Base-by-base conservation (phyloP, 2,888 invertebrate genomes). In the Caenorhabditis drosophilae region DNA sequence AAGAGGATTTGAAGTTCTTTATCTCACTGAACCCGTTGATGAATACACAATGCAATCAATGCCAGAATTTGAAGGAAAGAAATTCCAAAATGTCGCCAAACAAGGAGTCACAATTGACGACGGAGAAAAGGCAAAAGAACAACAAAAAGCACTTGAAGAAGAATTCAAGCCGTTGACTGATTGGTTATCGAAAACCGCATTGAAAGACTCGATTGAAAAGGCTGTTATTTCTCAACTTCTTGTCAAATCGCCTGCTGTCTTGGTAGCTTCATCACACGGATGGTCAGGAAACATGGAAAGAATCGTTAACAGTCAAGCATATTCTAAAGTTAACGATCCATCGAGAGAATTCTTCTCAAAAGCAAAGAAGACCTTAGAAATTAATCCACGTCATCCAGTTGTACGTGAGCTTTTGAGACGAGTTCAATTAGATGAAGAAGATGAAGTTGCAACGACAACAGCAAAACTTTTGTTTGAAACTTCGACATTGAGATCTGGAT, bases 211-310 rank as follows among this genome's bases (percentile, higher is more conserved):
- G 40, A 82, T 92, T 74, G 87, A 89, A 60, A 93, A 92, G 85
- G 92, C 91, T 1, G 87, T 88, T 51, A 87, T 96, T 23, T 95
- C 95, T 2, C 92, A 94, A 77, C 89, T 95, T 57, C 87, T 97
- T 58, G 89, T 90, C 62, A 90, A 90, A 81, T 95, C 96, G 7
- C 97, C 97, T 0, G 95, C 94, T 85, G 97, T 95, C 50, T 88
- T 98, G 50, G 93, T 96, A 46, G 97, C 97, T 72, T 91, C 92
- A 62, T 90, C 92, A 87, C 97, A 93, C 86, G 96, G 96, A 76
- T 97, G 96, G 96, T 95, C 96, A 78, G 97, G 96, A 80, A 97
- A 97, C 86, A 97, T 98, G 97, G 97, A 97, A 87, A 89, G 97
- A 48, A 89, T 97, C 72, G 94, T 96, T 68, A 85, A 84, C 64